Conservation (phyloP, 2,888 invertebrate genomes). For the Tenthredo notha region DNA sequence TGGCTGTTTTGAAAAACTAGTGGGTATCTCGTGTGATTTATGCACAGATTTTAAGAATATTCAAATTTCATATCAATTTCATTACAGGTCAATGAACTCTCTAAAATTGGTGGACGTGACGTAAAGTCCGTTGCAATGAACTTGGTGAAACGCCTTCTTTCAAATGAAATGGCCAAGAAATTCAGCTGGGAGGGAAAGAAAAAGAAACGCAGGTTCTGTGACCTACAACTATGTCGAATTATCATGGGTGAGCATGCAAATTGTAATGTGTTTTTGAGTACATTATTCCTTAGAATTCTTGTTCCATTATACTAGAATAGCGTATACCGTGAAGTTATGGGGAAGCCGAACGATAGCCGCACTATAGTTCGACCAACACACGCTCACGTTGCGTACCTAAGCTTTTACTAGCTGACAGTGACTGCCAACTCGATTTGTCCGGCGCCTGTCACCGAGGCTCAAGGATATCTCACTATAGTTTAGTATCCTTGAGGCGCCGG, state of each 20-base stretch:
- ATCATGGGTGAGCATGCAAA: constrained; percentile 12
- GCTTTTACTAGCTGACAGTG: no score
- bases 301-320: background rate
- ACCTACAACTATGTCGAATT: background rate
- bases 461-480: no score
- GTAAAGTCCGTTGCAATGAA: background rate
- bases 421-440: no score
- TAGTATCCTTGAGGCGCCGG: no score
- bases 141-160: constrained; percentile 1
- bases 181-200: constrained; percentile 16
- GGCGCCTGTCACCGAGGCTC: no score
- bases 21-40: background rate
- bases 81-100: constrained; percentile 14
- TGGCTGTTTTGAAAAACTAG: background rate
- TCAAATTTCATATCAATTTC: background rate
- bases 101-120: constrained; percentile 5
- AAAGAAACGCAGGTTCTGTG: background rate
- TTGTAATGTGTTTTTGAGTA: background rate
- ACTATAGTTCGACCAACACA: no score
- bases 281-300: background rate
- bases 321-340: no score
- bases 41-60: background rate
- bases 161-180: background rate
- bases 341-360: no score
- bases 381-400: no score